Evolutionary conservation across 2,113 vertebrate genomes (phyloP), one percentile per base, ranked within the genome.

Genomic region (Cyphomyrus discorhynchus): DNA sequence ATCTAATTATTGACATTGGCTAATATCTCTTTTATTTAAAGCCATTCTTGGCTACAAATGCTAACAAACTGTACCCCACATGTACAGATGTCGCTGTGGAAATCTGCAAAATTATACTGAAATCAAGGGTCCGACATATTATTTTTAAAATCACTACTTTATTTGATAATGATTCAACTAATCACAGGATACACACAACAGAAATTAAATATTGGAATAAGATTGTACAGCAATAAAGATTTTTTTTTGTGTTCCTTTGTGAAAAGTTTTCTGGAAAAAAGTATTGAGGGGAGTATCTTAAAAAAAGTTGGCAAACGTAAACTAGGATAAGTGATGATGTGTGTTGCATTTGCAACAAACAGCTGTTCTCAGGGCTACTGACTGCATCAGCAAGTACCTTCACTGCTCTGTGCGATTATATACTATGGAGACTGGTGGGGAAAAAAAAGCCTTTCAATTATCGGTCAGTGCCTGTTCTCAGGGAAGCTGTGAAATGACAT

Each of bases 111-210:
- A 19, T 56, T 66, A 6, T 74, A 17, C 47, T 53, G n/a, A 89
- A 86, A 90, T 84, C 53, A 89, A 89, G n/a, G 6, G 8, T 11
- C 45, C 46, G 84, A 24, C n/a, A 5, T 91, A 80, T 90, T 84
- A 45, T 89, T 93, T 95, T 96, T 95, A 94, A 95, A 96, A 92
- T 88, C 62, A 80, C 93, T 94, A 93, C 80, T 95, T 96, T 95
- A 95, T 96, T 96, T 94, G 90, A 94, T 94, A 94, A 94, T 94
- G 89, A 35, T 95, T 90, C 92, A 92, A 94, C 94, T 93, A 91
- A 92, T 91, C 93, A 92, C 86, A 88, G 84, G 90, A 93, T 94
- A 95, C 92, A 95, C 92, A 95, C 93, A 91, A 53, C 91, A 92
- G 93, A 88, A 91, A 94, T 95, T 89, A 96, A 96, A 95, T 92